These are phyloP conservation scores for Salvator merianae DNA, from an alignment of 2,113 vertebrate species.

Conservation along the genomic window DNA sequence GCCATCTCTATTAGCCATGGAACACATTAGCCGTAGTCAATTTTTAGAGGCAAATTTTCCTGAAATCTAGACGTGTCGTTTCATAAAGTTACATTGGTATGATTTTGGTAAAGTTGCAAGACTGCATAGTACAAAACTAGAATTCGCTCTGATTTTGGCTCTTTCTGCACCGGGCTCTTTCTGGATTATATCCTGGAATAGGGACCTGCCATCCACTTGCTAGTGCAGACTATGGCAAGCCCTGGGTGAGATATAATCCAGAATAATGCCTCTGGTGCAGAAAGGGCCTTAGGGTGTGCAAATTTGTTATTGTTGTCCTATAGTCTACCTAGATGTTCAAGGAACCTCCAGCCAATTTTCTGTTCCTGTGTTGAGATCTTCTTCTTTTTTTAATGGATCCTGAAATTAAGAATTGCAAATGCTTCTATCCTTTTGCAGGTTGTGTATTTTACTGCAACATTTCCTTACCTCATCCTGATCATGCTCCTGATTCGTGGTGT, in stretches of 20 bases:
- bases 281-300: not conserved
- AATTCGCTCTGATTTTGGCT: not conserved
- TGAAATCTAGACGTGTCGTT: not conserved
- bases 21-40: too few species aligned
- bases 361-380: not conserved
- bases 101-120: not conserved
- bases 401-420: accelerated
- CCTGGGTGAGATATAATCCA: too few species aligned
- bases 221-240: too few species aligned
- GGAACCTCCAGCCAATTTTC: not conserved
- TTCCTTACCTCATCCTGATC: conserved; percentile 82
- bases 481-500: conserved; percentile 82
- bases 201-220: too few species aligned
- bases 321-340: not conserved
- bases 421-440: conserved; percentile 62
- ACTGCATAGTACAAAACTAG: not conserved
- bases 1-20: too few species aligned
- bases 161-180: too few species aligned
- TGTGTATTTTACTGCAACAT: conserved; percentile 84
- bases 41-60: too few species aligned
- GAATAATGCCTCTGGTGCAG: too few species aligned
- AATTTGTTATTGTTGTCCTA: not conserved
- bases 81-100: not conserved
- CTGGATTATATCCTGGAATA: too few species aligned
- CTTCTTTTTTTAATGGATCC: not conserved